Percentiles rank a stretch among this genome's conserved stretches.
Evolutionary conservation across 1,140 invertebrate species (phyloP).

Genomic region (Magallana angulata): DNA sequence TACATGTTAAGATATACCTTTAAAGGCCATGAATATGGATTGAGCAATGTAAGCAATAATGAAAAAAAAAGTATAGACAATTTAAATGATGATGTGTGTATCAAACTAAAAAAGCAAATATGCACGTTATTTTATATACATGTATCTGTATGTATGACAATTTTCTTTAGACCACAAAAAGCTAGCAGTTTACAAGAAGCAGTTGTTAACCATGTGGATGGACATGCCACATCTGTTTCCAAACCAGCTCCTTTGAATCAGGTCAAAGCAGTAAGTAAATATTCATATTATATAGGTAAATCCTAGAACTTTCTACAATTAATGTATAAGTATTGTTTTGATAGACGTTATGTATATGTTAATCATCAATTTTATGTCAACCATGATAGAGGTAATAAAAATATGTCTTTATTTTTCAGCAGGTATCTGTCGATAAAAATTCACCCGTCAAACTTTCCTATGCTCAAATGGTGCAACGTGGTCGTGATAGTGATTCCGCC

Average conservation of each 20-base stretch:
- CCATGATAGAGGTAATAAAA: no score
- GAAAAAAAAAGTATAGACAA: no score
- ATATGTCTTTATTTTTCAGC: slow-evolving; percentile 35
- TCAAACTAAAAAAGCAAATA: no score
- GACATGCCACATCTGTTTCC: background rate
- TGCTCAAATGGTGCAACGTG: slow-evolving; percentile 90
- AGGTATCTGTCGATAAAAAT: slow-evolving; percentile 55
- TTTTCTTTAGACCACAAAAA: background rate
- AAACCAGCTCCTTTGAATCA: slow-evolving; percentile 6
- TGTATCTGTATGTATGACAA: background rate
- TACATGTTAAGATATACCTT: no score
- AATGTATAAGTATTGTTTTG: no score
- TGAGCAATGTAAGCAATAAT: no score
- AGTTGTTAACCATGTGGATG: slow-evolving; percentile 9
- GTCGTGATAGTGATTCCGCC: slow-evolving; percentile 79
- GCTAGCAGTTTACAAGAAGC: slow-evolving; percentile 18
- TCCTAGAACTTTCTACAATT: no score
- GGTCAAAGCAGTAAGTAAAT: slow-evolving; percentile 5
- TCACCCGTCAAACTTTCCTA: slow-evolving; percentile 85
- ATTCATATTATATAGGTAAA: background rate
- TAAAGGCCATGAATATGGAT: no score
- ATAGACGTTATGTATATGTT: no score
- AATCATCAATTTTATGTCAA: no score
- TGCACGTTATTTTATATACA: background rate
- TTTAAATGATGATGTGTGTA: no score